These are phyloP conservation scores for Rhea americana DNA, from an alignment of 2,113 vertebrate genomes.

Conservation along the genomic window DNA sequence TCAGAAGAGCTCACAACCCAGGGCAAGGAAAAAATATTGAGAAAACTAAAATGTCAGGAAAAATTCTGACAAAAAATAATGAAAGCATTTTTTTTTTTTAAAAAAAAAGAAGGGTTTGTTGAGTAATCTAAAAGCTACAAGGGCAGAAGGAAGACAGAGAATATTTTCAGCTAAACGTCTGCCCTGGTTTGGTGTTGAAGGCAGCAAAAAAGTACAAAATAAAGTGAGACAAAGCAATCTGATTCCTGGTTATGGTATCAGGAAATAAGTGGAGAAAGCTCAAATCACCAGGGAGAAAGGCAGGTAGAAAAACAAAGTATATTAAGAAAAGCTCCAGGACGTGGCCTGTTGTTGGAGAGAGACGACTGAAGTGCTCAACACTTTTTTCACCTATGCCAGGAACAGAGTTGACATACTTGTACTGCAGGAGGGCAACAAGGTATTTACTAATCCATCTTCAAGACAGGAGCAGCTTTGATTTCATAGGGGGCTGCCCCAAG, in stretches of 20 bases:
- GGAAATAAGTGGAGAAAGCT: not conserved
- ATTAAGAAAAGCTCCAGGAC: fast-evolving
- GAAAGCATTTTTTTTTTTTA: not conserved
- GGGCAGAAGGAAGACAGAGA: not conserved
- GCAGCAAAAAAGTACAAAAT: not conserved
- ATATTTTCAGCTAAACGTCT: not conserved
- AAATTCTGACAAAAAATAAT: not conserved
- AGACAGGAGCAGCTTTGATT: not conserved
- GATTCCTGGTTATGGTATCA: not conserved
- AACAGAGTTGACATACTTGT: not conserved
- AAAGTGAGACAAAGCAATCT: not conserved
- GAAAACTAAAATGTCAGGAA: not conserved
- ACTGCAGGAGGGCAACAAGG: not conserved
- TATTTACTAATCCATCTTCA: slow-evolving; percentile 15
- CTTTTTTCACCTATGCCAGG: not conserved
- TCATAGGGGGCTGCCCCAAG: not conserved
- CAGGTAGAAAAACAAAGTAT: not conserved
- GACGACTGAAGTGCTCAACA: not conserved
- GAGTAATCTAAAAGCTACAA: not conserved
- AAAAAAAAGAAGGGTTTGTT: not conserved
- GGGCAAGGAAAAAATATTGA: not conserved
- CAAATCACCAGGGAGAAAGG: not conserved
- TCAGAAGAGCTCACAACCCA: not conserved
- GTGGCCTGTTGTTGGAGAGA: not conserved
- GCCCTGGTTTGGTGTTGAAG: not conserved